Base-by-base conservation (phyloP, 2,797 vertebrate genomes). In the Oryzias dopingdopingensis region DNA sequence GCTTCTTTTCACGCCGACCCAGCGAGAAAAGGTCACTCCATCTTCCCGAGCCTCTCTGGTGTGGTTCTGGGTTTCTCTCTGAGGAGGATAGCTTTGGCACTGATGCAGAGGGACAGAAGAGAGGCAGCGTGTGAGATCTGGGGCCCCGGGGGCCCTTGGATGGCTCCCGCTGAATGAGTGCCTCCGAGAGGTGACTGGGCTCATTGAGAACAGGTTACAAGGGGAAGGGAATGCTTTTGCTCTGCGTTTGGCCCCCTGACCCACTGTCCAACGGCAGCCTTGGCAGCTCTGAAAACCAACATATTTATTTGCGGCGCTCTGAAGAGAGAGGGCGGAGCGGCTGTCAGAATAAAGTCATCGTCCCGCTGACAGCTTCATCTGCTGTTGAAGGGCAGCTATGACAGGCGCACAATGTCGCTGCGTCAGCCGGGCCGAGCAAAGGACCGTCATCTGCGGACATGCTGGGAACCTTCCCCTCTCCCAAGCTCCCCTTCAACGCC, bases 141-240 rank as follows among this genome's bases (percentile, higher is more conserved):
- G 92, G 93, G 91, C 92, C 94, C 77, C 1, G 71, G 70, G 79
- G 73, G 77, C 79, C 72, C 74, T 32, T 59, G 73, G 77, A 79
- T 66, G 70, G 79, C 82, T 90, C 89, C 88, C 68, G 78, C 87
- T 94, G 92, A 96, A 93, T 87, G 59, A 86, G 54, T 84, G 91
- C 91, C 92, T 91, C 73, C 83, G 90, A 88, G 92, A 85, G 76
- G 84, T 82, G 84, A 83, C 85, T 77, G 75, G 83, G 86, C 84
- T 86, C 86, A 91, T 92, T 93, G 89, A 94, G 84, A 91, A 81
- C 90, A 89, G 91, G 92, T 94, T 90, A 92, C 73, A 79, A 82
- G 79, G 75, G 89, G 81, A 89, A 88, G 82, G 90, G 86, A 80
- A 83, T 81, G 79, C 83, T 81, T 87, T 89, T 83, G 80, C 78